Evolutionary conservation across 2,113 vertebrate genomes (phyloP).

Genomic region (Microcebus tavaratra): DNA sequence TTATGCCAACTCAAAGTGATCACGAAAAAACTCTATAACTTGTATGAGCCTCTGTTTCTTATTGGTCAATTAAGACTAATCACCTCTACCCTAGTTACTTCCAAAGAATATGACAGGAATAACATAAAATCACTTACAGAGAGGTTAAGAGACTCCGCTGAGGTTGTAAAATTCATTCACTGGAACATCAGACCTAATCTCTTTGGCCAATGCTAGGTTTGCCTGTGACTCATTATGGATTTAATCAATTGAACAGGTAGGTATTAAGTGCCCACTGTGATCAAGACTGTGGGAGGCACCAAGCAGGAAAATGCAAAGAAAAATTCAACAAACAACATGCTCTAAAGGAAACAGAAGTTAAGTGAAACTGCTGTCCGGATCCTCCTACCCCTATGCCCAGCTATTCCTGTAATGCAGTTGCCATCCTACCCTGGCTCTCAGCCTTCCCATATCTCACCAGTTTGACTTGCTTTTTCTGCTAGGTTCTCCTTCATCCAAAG

Average conservation of each 20-base stretch:
- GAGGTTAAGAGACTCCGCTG: background rate
- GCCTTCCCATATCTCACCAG: background rate
- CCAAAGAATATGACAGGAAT: background rate
- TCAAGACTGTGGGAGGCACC: background rate
- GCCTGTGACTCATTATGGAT: background rate
- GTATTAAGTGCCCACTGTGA: background rate
- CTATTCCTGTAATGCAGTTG: background rate
- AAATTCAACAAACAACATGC: background rate
- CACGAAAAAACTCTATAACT: background rate
- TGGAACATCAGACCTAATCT: slow-evolving; percentile 7
- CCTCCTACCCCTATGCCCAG: background rate
- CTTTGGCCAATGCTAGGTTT: background rate
- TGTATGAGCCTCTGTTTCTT: background rate
- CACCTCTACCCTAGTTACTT: background rate
- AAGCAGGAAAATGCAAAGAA: background rate
- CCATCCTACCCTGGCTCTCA: background rate
- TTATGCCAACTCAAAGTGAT: background rate
- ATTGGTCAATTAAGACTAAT: slow-evolving; percentile 33
- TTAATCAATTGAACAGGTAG: slow-evolving; percentile 58
- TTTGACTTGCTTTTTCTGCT: background rate
- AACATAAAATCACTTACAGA: slow-evolving; percentile 1
- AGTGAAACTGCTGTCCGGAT: background rate
- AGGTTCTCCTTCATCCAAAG: background rate
- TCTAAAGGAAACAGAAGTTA: background rate
- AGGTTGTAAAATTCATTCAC: slow-evolving; percentile 27